These are phyloP conservation scores for Paramormyrops kingsleyae DNA, from an alignment of 2,113 vertebrate genomes.

Conservation along the genomic window DNA sequence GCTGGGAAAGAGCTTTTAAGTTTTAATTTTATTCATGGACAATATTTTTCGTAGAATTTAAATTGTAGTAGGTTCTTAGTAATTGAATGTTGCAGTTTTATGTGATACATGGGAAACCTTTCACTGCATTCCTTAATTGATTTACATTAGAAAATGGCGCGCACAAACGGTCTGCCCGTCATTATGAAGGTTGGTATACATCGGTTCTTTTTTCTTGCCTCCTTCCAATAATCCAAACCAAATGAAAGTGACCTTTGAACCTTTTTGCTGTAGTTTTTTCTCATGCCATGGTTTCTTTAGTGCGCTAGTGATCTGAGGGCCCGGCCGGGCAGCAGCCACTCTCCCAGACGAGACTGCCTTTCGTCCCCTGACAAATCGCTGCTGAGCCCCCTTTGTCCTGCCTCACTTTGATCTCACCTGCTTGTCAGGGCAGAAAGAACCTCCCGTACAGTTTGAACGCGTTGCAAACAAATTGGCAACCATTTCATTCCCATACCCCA, in stretches of 20 bases:
- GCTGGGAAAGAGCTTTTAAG: background rate
- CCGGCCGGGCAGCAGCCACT: constrained; percentile 67
- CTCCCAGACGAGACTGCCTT: constrained; percentile 81
- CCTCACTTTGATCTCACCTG: constrained; percentile 91
- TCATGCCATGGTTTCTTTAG: constrained; percentile 85
- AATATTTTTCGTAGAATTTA: background rate
- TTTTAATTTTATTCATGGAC: background rate
- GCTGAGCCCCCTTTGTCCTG: constrained; percentile 84
- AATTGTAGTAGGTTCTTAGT: background rate
- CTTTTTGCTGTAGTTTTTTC: constrained; percentile 91
- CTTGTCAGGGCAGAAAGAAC: constrained; percentile 81
- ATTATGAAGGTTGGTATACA: constrained; percentile 80
- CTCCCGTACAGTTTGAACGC: constrained; percentile 80
- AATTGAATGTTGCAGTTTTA: background rate
- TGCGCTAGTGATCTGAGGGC: constrained; percentile 80
- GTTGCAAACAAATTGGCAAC: constrained; percentile 85
- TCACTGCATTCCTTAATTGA: constrained; percentile 66
- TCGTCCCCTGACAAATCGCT: constrained; percentile 90
- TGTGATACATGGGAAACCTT: background rate
- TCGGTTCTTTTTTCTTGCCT: constrained; percentile 62
- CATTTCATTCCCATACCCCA: constrained; percentile 65
- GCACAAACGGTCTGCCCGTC: constrained; percentile 68
- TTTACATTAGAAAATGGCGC: constrained; percentile 62
- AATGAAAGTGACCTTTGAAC: constrained; percentile 92
- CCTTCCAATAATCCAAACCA: constrained; percentile 81